Base-by-base conservation (phyloP, 23 tunicate species). In the Botrylloides violaceus region DNA sequence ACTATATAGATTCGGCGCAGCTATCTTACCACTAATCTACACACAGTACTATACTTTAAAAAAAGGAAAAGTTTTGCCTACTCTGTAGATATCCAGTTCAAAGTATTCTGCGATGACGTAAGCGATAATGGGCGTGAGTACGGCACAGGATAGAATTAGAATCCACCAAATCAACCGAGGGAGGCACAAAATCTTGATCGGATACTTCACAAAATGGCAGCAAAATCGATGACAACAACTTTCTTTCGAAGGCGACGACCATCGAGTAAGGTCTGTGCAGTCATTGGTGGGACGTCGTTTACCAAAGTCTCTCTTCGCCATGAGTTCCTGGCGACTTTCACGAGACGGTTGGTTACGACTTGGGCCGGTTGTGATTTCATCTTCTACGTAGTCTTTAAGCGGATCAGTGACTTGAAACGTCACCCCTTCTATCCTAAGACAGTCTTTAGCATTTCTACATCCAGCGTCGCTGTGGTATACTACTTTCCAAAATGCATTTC, bases 141-240 rank as follows among this genome's bases (percentile, higher is more conserved):
- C 43, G 43, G 70, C 60, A 1, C 77, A 65, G 5, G 75, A 29
- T 26, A 80, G 29, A 55, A 83, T 34, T 4, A 86, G 63, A 12
- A 86, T 68, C 68, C 85, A 72, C 72, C 87, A 80, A 76, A 29
- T 70, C 35, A 86, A 47, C 53, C 20, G 49, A 4, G 85, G 94
- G 15, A 58, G 57, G 33, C 61, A 24, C 27, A 84, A 80, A 30
- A 62, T 62, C 33, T 64, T 86, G 65, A 75, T 86, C 48, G 94
- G 94, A 48, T 86, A 75, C 58, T 71, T 80, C 58, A 68, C 32
- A 49, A 80, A 77, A 34, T 86, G 94, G 20, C 49, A 43, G 39
- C 33, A 58, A 38, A 83, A 86, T 20, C 39, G 50, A 21, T 22
- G 23, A 2, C 36, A 43, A 15, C 12, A 15, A 43, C 9, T 9